Evolutionary conservation across 2,888 invertebrate species (phyloP).

Genomic region (Lithophane socia): DNA sequence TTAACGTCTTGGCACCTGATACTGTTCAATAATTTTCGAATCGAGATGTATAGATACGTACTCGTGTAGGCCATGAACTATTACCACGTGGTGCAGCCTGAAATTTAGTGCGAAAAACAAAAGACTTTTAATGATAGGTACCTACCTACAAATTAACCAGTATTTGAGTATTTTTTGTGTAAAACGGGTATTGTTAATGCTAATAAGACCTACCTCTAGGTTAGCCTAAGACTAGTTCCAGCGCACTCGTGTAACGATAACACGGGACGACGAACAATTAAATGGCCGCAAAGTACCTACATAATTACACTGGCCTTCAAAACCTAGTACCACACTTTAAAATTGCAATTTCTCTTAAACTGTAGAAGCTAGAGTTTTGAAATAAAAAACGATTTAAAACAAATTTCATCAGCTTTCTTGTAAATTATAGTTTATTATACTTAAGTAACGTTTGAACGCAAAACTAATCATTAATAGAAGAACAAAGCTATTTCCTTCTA

Average conservation of each 20-base stretch:
- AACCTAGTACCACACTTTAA: too few species aligned
- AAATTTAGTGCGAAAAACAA: not conserved
- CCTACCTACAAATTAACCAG: not conserved
- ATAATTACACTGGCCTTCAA: too few species aligned
- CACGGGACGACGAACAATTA: not conserved
- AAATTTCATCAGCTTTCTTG: too few species aligned
- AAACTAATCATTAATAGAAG: not conserved
- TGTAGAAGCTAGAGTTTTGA: too few species aligned
- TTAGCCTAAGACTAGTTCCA: not conserved
- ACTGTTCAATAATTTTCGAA: not conserved
- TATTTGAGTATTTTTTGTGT: not conserved
- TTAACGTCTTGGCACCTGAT: not conserved
- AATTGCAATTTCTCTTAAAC: too few species aligned
- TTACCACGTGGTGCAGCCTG: not conserved
- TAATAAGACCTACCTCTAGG: not conserved
- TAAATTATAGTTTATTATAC: too few species aligned
- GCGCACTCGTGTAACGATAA: conserved; percentile 49
- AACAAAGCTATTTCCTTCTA: not conserved
- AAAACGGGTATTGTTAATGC: conserved; percentile 14
- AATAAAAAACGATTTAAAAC: too few species aligned
- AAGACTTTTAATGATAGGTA: not conserved
- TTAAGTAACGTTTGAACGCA: not conserved
- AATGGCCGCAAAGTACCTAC: too few species aligned
- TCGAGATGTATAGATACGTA: not conserved
- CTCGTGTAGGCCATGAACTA: too few species aligned